These are phyloP conservation scores for Pecten maximus DNA, from an alignment of 2,888 invertebrate species.

Conservation along the genomic window DNA sequence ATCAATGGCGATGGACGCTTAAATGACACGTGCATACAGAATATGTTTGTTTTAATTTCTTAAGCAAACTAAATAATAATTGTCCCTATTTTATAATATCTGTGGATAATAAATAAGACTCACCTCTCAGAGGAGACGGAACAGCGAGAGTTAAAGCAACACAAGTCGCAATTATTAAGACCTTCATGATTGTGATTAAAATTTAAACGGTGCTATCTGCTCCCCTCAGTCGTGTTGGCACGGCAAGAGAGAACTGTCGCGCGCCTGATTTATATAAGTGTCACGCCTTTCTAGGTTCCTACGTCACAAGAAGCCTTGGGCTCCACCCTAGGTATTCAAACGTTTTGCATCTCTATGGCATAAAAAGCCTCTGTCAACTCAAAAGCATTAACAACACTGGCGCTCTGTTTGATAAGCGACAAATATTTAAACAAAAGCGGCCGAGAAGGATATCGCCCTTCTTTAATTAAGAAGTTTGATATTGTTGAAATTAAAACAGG, in stretches of 20 bases:
- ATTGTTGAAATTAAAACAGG: not conserved
- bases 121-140: not conserved
- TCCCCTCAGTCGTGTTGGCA: not conserved
- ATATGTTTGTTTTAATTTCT: no score
- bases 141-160: not conserved
- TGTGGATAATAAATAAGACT: not conserved
- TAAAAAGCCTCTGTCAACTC: not conserved
- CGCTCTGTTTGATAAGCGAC: not conserved
- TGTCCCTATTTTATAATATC: not conserved
- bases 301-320: not conserved
- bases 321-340: not conserved
- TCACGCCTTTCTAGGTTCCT: not conserved
- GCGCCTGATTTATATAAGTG: not conserved
- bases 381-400: not conserved
- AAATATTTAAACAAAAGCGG: not conserved
- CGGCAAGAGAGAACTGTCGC: not conserved
- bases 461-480: not conserved
- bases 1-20: no score
- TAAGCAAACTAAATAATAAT: not conserved
- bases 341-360: conserved; percentile 6
- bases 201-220: not conserved
- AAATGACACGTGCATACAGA: no score
- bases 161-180: not conserved
- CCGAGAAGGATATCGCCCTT: not conserved
- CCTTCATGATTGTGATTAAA: not conserved